phyloP scores from a whole-genome alignment of 2,888 invertebrate genomes.

The Caradrina kadenii region DNA sequence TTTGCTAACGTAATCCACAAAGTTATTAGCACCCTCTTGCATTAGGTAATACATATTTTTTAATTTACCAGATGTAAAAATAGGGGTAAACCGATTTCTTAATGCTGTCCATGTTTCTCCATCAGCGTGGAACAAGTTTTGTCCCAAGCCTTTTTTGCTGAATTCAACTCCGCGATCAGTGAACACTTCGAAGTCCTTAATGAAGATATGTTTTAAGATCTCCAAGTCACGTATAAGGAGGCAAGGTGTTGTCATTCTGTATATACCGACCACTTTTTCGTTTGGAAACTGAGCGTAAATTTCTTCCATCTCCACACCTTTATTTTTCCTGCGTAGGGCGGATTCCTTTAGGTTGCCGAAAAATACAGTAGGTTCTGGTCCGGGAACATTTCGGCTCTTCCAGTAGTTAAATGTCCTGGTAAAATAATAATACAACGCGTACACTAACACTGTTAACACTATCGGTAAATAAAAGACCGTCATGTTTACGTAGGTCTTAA shows the following conservation, averaged over 20 bases:
- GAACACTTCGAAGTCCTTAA: slow-evolving; percentile 78
- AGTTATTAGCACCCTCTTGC: slow-evolving; percentile 68
- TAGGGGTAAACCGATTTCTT: slow-evolving; percentile 72
- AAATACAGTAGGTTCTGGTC: slow-evolving; percentile 70
- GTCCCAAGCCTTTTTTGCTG: slow-evolving; percentile 71
- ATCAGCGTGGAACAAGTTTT: slow-evolving; percentile 76
- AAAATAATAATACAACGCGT: slow-evolving; percentile 68
- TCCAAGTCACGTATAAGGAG: slow-evolving; percentile 77
- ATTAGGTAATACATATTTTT: slow-evolving; percentile 77
- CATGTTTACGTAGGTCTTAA: slow-evolving; percentile 25
- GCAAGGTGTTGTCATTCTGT: slow-evolving; percentile 73
- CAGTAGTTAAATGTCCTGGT: slow-evolving; percentile 76
- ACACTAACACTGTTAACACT: slow-evolving; percentile 42
- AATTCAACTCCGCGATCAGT: slow-evolving; percentile 75
- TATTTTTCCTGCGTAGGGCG: slow-evolving; percentile 62
- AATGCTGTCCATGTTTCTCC: slow-evolving; percentile 75
- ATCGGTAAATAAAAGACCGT: slow-evolving; percentile 42
- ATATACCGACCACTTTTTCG: slow-evolving; percentile 78
- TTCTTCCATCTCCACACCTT: slow-evolving; percentile 64
- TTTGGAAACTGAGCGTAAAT: slow-evolving; percentile 72
- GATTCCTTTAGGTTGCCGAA: slow-evolving; percentile 74
- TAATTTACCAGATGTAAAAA: slow-evolving; percentile 79
- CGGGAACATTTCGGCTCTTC: slow-evolving; percentile 70
- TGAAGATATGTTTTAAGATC: slow-evolving; percentile 74
- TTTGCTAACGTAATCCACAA: slow-evolving; percentile 63